Evolutionary conservation across 2,797 vertebrate species (phyloP), one percentile per base, ranked within the genome.

Genomic region (Vultur gryphus): DNA sequence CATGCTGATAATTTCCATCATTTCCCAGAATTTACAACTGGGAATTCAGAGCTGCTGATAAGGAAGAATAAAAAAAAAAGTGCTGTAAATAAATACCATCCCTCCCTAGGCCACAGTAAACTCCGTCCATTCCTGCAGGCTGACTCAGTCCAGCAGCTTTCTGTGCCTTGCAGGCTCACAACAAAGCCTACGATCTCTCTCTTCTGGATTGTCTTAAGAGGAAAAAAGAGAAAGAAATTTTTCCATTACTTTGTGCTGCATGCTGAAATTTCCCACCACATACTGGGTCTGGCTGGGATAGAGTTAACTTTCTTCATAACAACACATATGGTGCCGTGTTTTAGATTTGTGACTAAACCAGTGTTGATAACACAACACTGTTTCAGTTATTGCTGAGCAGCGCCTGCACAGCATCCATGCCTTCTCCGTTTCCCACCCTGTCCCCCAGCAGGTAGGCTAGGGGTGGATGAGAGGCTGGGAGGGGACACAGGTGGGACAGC

Each of bases 31-130:
- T 46, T 87, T 85, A 48, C 26, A 75, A 87, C 25, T 57, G 71
- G 43, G 73, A 89, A 92, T 92, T 95, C 48, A 89, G 77, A 96
- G 17, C 49, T 84, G 86, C 44, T 87, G 89, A 58, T 85, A 85
- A 87, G 43, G 66, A 88, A 87, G 20, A 93, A 78, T 51, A 7
- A 35, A 9, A 51, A 44, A 44, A 76, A 26, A 58, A 66, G 17
- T 33, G 39, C 51, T 85, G 71, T 66, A 87, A 95, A 90, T 90
- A 84, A 82, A 82, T 69, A 84, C 9, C 75, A 82, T 59, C 20
- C 17, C 33, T 84, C 75, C 46, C 37, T 10, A 65, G 39, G 71
- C 51, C 48, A 66, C 66, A n/a, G 9, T 19, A 69, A 90, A 37
- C 48, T 39, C 26, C 16, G 39, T 49, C 92, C 44, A 44, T 73